phyloP scores from a whole-genome alignment of 2,113 vertebrate species.

The Rhinoptilus africanus region DNA sequence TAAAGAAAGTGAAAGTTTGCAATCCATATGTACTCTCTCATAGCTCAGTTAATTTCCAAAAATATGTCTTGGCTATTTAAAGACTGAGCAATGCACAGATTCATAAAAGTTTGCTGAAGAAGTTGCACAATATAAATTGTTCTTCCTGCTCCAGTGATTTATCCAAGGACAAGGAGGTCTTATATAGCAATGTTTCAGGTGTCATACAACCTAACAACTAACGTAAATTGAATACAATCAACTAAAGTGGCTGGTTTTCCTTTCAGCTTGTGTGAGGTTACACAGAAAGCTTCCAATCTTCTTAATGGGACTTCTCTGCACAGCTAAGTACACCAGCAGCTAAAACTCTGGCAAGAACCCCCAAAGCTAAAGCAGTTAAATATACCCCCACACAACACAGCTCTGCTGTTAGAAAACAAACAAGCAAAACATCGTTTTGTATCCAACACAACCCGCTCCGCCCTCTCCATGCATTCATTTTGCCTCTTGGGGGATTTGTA shows the following conservation, averaged over 20 bases:
- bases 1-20: not conserved
- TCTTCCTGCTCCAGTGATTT: not conserved
- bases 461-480: not conserved
- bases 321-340: not conserved
- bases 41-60: not conserved
- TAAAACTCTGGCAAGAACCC: not conserved
- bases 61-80: not conserved
- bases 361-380: not conserved
- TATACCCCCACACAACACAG: fast-evolving
- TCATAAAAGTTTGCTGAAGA: not conserved
- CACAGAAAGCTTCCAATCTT: not conserved
- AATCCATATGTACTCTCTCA: not conserved
- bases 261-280: not conserved
- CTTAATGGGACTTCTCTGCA: not conserved
- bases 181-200: not conserved
- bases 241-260: not conserved
- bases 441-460: fast-evolving
- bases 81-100: not conserved
- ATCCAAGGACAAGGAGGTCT: not conserved
- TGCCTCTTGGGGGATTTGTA: not conserved
- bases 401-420: not conserved
- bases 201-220: not conserved
- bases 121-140: not conserved
- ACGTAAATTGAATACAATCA: not conserved
- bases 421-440: not conserved